A percentile compares a stretch with the other conserved stretches of the same genome.
Evolutionary conservation across 53 echinoderm and acorn worm species (phyloP).

Genomic region (Antedon mediterranea): DNA sequence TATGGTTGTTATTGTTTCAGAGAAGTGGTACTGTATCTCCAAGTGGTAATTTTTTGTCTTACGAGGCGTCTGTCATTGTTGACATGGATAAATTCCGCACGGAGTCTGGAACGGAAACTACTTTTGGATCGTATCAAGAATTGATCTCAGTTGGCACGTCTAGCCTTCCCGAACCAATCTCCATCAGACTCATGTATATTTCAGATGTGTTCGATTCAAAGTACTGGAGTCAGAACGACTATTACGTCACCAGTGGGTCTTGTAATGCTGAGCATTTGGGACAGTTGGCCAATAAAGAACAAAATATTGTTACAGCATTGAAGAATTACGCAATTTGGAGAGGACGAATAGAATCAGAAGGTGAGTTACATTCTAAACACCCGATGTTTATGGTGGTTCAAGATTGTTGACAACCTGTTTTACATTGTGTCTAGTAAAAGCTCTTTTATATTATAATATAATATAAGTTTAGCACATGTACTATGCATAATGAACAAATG

Average conservation of each 20-base stretch:
- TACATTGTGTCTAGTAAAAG: too few species aligned
- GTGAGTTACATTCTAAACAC: not conserved
- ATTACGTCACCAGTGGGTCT: not conserved
- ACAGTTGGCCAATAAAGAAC: not conserved
- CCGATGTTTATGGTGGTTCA: too few species aligned
- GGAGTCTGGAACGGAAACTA: not conserved
- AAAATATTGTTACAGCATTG: not conserved
- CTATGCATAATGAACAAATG: too few species aligned
- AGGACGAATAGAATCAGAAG: not conserved
- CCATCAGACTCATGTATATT: not conserved
- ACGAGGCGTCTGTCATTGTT: not conserved
- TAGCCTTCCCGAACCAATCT: constrained; percentile 2
- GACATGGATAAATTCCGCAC: constrained; percentile 2
- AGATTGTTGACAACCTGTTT: too few species aligned
- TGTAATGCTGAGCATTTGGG: not conserved
- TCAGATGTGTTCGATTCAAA: not conserved
- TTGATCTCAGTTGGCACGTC: not conserved
- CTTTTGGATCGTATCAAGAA: too few species aligned
- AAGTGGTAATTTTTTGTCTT: not conserved
- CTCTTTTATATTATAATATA: too few species aligned
- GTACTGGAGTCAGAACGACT: not conserved
- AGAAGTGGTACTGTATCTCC: not conserved
- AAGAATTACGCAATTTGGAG: not conserved
- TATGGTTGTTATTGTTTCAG: not conserved
- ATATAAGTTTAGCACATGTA: too few species aligned